Evolutionary conservation across 2,888 invertebrate genomes (phyloP).

Genomic region (Helicoverpa assulta): DNA sequence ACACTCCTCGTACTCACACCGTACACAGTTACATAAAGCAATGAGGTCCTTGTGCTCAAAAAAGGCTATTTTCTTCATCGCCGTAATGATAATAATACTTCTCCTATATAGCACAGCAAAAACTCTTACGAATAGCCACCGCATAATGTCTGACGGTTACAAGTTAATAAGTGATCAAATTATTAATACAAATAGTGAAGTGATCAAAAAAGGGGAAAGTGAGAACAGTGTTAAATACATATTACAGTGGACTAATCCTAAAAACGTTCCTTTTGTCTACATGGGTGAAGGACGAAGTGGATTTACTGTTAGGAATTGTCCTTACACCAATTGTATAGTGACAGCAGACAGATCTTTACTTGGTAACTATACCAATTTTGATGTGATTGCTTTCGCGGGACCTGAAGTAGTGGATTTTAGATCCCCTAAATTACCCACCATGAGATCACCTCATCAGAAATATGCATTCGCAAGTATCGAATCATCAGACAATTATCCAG

Average conservation of each 20-base stretch:
- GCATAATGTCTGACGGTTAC: not conserved
- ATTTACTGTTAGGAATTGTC: slow-evolving; percentile 74
- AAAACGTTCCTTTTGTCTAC: slow-evolving; percentile 69
- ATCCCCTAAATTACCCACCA: slow-evolving; percentile 55
- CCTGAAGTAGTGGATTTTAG: slow-evolving; percentile 65
- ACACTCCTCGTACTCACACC: not conserved
- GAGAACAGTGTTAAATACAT: slow-evolving; percentile 67
- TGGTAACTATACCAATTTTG: slow-evolving; percentile 72
- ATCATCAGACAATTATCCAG: slow-evolving; percentile 73
- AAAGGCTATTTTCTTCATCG: slow-evolving; percentile 13
- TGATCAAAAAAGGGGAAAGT: slow-evolving; percentile 6
- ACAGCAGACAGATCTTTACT: slow-evolving; percentile 70
- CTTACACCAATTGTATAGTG: slow-evolving; percentile 77
- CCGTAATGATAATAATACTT: slow-evolving; percentile 21
- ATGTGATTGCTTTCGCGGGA: slow-evolving; percentile 77
- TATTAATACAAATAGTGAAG: slow-evolving; percentile 11
- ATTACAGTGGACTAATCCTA: slow-evolving; percentile 71
- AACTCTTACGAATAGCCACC: not conserved
- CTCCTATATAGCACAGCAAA: slow-evolving; percentile 15
- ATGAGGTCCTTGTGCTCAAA: slow-evolving; percentile 31
- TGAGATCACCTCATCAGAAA: slow-evolving; percentile 72
- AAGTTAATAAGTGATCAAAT: slow-evolving; percentile 12
- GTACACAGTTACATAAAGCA: not conserved
- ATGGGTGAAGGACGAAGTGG: slow-evolving; percentile 67
- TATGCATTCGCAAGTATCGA: slow-evolving; percentile 78